Conservation (phyloP, 2,888 invertebrate species). For the Brenthis ino region DNA sequence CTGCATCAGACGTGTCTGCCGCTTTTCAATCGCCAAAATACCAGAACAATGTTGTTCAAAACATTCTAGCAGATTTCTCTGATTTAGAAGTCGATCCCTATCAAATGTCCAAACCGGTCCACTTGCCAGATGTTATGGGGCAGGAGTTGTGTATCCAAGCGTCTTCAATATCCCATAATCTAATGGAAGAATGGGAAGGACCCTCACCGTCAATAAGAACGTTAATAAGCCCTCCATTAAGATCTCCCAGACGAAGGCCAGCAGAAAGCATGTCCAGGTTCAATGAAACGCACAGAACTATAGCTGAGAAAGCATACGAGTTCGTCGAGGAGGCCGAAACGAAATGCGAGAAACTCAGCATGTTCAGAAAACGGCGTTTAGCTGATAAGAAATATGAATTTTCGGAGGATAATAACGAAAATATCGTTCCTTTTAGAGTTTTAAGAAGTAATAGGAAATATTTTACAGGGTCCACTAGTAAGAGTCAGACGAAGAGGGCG, state of each 20-base stretch:
- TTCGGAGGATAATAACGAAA: constrained; percentile 88
- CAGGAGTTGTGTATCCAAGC: constrained; percentile 77
- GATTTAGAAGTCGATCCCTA: constrained; percentile 82
- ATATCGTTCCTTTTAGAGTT: constrained; percentile 85
- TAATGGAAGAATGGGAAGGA: constrained; percentile 81
- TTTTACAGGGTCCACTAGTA: constrained; percentile 69
- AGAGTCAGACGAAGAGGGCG: constrained; percentile 56
- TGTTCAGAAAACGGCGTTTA: constrained; percentile 90
- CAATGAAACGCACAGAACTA: constrained; percentile 78
- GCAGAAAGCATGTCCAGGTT: constrained; percentile 79
- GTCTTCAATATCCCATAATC: constrained; percentile 70
- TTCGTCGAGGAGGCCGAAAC: constrained; percentile 91
- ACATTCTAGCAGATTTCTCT: constrained; percentile 84
- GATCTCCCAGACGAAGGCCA: constrained; percentile 73
- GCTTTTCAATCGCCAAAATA: constrained; percentile 78
- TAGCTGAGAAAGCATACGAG: constrained; percentile 90
- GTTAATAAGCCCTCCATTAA: constrained; percentile 72
- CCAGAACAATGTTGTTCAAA: constrained; percentile 82
- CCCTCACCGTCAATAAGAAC: constrained; percentile 75
- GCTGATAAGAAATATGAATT: constrained; percentile 97
- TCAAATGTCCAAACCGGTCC: constrained; percentile 69
- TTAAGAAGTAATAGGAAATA: constrained; percentile 80
- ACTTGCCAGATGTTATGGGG: constrained; percentile 72
- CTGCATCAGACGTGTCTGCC: constrained; percentile 68
- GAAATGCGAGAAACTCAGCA: constrained; percentile 93